phyloP scores from a whole-genome alignment of 2,888 invertebrate genomes.

The Caenorhabditis sp. region DNA sequence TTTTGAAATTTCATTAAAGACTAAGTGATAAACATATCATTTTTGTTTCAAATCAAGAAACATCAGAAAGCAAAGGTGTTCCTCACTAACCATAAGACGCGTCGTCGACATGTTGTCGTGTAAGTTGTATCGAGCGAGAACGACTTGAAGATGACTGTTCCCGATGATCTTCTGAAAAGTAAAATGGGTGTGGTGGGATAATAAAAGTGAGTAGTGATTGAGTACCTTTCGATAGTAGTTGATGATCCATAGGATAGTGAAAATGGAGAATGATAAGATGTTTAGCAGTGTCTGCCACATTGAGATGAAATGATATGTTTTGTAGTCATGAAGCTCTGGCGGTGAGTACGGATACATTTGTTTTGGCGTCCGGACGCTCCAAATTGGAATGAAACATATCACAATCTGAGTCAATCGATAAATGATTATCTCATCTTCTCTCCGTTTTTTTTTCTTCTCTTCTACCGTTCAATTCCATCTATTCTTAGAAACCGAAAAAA shows the following conservation, averaged over 20 bases:
- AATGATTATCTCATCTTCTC: constrained; percentile 1
- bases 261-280: constrained; percentile 29
- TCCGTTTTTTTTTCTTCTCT: neutral
- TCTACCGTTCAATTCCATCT: constrained; percentile 17
- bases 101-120: constrained; percentile 56
- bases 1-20: neutral
- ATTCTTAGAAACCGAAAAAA: constrained; percentile 46
- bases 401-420: constrained; percentile 22
- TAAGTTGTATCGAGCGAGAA: constrained; percentile 44
- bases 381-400: constrained; percentile 41
- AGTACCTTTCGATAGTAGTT: constrained; percentile 46
- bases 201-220: neutral
- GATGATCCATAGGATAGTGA: constrained; percentile 39
- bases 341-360: constrained; percentile 54
- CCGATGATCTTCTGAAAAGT: constrained; percentile 43
- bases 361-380: constrained; percentile 39
- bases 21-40: constrained; percentile 1
- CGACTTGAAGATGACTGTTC: constrained; percentile 50
- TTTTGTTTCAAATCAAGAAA: too few species aligned
- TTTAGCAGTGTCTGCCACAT: constrained; percentile 37
- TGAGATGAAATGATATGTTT: constrained; percentile 33
- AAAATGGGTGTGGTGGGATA: constrained; percentile 4
- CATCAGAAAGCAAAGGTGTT: too few species aligned
- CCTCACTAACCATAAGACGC: constrained; percentile 47
- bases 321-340: constrained; percentile 47